Conservation (phyloP, 92 coral and sea anemone species). For the Epizoanthus rinbou region DNA sequence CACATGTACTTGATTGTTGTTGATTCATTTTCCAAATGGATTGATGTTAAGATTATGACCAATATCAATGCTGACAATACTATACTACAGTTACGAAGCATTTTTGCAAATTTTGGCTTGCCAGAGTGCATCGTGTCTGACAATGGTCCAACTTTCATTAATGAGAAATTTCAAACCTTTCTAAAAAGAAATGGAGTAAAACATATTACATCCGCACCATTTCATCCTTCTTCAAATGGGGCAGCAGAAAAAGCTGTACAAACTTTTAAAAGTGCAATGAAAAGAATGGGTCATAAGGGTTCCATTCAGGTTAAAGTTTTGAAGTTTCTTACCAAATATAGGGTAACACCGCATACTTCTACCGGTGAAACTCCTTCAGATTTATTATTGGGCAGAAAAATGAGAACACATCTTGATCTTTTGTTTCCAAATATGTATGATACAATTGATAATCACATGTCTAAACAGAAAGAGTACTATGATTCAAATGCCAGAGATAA, state of each 20-base stretch:
- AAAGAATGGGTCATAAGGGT: conserved; percentile 7
- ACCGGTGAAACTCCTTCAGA: conserved; percentile 10
- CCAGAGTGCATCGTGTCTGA: conserved; percentile 6
- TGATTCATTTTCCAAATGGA: conserved; percentile 26
- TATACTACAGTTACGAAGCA: not conserved
- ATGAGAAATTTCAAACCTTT: conserved; percentile 3
- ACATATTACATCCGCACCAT: conserved; percentile 18
- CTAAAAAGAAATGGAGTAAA: not conserved
- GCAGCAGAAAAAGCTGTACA: conserved; percentile 15
- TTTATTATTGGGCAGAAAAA: conserved; percentile 6
- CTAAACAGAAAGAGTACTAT: conserved; percentile 14
- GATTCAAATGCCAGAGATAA: conserved; percentile 15
- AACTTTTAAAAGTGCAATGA: conserved; percentile 18
- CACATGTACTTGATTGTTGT: not conserved
- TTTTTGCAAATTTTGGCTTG: conserved; percentile 17
- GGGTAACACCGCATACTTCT: conserved; percentile 20
- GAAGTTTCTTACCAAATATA: conserved; percentile 5
- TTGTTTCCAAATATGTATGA: conserved; percentile 14
- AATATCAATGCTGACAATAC: not conserved
- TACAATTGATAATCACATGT: conserved; percentile 14
- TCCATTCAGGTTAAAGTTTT: conserved; percentile 4
- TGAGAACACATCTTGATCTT: conserved; percentile 15
- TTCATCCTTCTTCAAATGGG: conserved; percentile 9
- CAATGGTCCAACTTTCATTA: conserved; percentile 7
- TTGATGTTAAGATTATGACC: not conserved